Conservation (phyloP, 1,140 invertebrate species). For the Anoplophora glabripennis region DNA sequence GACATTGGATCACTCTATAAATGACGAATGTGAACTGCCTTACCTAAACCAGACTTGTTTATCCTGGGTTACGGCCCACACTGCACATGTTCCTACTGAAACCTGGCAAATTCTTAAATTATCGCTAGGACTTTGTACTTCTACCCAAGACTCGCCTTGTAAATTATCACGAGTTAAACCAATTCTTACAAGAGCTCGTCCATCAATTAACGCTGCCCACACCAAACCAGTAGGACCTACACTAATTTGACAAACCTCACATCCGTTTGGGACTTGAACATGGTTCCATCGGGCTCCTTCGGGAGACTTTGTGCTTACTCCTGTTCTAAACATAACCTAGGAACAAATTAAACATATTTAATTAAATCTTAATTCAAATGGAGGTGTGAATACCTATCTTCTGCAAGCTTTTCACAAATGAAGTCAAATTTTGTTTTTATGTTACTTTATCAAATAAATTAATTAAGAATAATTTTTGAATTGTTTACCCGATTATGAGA, state of each 20-base stretch:
- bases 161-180: slow-evolving; percentile 49
- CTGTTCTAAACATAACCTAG: slow-evolving; percentile 79
- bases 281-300: slow-evolving; percentile 82
- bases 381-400: no score
- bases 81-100: slow-evolving; percentile 77
- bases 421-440: no score
- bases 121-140: slow-evolving; percentile 71
- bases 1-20: no score
- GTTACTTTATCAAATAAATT: no score
- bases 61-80: slow-evolving; percentile 85
- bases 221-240: slow-evolving; percentile 80
- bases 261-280: slow-evolving; percentile 67
- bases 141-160: slow-evolving; percentile 72
- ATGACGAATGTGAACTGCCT: slow-evolving; percentile 18
- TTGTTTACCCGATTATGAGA: slow-evolving; percentile 73
- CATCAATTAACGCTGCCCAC: slow-evolving; percentile 81
- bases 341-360: no score
- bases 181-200: slow-evolving; percentile 73
- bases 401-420: no score
- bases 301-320: slow-evolving; percentile 74
- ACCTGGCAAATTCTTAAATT: slow-evolving; percentile 70
- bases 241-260: slow-evolving; percentile 80
- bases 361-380: no score
- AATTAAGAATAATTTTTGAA: no score
- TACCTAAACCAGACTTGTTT: slow-evolving; percentile 86